These are phyloP conservation scores for Nicator chloris DNA, from an alignment of 2,113 vertebrate genomes.

Conservation along the genomic window DNA sequence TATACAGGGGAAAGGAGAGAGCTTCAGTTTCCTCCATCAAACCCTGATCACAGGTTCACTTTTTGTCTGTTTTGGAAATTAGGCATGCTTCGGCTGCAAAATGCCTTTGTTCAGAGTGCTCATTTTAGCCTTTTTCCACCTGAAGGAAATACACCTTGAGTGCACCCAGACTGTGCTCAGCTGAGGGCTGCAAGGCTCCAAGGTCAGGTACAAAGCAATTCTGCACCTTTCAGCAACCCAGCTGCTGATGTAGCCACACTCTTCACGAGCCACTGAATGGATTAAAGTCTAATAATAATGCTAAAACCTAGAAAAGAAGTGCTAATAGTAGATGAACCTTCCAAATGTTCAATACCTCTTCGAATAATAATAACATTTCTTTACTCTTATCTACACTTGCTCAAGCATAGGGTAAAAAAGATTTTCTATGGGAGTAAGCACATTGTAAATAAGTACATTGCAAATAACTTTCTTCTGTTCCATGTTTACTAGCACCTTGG, in stretches of 20 bases:
- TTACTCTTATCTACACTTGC: neutral
- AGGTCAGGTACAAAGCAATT: neutral
- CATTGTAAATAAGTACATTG: neutral
- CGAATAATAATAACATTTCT: neutral
- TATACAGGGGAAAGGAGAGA: neutral
- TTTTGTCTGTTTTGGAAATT: neutral
- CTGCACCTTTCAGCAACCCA: neutral
- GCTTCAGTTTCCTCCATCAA: neutral
- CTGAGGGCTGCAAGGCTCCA: neutral
- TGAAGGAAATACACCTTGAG: neutral
- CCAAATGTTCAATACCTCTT: neutral
- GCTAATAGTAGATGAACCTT: neutral
- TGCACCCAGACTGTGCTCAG: neutral
- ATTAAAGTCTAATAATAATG: neutral
- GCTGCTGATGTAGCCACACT: neutral
- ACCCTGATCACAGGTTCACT: neutral
- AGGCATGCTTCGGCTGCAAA: neutral
- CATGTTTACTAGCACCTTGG: neutral
- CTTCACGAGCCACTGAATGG: neutral
- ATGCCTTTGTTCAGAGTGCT: fast-evolving
- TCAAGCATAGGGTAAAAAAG: neutral
- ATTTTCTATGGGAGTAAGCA: neutral
- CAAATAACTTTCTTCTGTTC: neutral
- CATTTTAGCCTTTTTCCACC: neutral
- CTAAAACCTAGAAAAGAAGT: neutral